Conservation (phyloP, 2,113 vertebrate genomes). For the Eretmochelys imbricata region DNA sequence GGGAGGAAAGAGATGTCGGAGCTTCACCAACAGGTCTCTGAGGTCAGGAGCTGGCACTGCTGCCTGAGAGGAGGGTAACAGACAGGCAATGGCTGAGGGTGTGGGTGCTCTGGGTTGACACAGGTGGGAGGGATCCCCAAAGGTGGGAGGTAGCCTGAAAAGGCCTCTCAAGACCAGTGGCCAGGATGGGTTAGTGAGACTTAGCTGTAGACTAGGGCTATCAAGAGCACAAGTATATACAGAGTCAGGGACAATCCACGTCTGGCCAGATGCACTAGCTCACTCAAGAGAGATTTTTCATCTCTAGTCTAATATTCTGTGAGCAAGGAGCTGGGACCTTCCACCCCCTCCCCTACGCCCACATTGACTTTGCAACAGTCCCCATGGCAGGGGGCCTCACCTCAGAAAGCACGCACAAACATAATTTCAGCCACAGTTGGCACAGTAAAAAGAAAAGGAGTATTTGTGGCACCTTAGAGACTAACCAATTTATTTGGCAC, state of each 20-base stretch:
- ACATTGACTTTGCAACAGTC: background rate
- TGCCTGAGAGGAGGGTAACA: background rate
- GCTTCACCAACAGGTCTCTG: background rate
- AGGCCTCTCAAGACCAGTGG: background rate
- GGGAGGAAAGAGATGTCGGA: background rate
- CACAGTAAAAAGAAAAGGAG: background rate
- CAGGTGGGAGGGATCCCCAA: background rate
- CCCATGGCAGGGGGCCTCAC: background rate
- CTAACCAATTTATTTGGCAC: background rate
- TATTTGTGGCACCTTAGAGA: too few species aligned
- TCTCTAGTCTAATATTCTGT: background rate
- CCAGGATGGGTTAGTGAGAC: background rate
- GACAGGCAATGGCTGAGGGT: background rate
- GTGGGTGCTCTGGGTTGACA: background rate
- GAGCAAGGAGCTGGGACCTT: background rate
- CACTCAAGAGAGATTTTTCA: background rate
- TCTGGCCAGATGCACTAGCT: background rate
- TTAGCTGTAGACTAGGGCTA: background rate
- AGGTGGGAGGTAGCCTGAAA: background rate
- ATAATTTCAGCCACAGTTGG: background rate
- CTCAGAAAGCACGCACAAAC: background rate
- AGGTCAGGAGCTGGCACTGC: background rate
- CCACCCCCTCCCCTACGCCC: too few species aligned
- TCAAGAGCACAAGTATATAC: background rate
- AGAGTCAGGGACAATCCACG: background rate